A percentile compares a stretch with the other conserved stretches of the same genome.
Conservation (phyloP, 1,140 invertebrate species). For the Rhagoletis zephyria region DNA sequence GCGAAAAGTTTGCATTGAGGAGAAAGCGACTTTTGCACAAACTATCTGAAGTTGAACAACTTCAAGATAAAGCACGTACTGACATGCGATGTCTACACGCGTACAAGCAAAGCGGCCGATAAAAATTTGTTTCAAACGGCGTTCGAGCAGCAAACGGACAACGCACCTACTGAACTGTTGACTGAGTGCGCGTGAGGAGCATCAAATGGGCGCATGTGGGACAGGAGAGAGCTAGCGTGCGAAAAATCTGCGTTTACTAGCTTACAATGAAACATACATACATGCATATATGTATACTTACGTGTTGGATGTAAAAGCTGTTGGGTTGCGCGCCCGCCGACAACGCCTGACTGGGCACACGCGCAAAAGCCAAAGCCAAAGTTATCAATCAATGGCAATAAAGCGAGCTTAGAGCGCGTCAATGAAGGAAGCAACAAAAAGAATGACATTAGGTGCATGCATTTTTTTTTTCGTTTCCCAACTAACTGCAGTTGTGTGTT, state of each 20-base stretch:
- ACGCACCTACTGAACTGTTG: background rate
- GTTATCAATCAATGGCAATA: constrained; percentile 55
- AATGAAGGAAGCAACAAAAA: constrained; percentile 18
- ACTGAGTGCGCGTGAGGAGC: background rate
- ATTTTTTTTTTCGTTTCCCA: background rate
- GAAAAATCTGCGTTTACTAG: constrained; percentile 51
- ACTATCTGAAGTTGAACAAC: constrained; percentile 47
- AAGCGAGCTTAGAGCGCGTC: constrained; percentile 34
- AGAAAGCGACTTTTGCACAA: background rate
- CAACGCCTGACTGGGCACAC: constrained; percentile 12
- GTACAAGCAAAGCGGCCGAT: constrained; percentile 36
- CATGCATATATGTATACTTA: background rate
- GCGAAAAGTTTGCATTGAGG: background rate
- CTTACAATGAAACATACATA: background rate
- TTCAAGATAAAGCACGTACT: constrained; percentile 50
- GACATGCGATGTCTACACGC: constrained; percentile 52
- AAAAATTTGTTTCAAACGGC: constrained; percentile 34
- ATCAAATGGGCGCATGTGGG: background rate
- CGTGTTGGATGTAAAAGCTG: background rate
- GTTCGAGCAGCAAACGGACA: background rate
- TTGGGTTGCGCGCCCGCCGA: background rate
- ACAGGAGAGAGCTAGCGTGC: background rate
- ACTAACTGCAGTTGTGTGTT: background rate
- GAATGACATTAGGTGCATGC: background rate
- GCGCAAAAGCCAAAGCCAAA: constrained; percentile 46